These are phyloP conservation scores for Sebastes minor DNA, from an alignment of 2,797 vertebrate genomes.

Conservation along the genomic window DNA sequence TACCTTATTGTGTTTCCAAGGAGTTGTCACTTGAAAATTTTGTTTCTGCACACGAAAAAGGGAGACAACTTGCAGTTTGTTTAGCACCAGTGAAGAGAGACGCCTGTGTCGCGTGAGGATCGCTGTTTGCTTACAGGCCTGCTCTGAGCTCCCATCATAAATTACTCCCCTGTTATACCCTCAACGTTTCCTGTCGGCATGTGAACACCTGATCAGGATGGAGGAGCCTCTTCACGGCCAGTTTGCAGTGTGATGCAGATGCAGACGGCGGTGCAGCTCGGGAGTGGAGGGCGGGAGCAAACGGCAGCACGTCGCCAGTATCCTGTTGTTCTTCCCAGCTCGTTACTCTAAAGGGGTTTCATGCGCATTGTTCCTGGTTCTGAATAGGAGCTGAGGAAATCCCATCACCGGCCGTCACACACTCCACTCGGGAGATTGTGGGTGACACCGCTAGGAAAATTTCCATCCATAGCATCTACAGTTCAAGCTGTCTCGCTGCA, in stretches of 20 bases:
- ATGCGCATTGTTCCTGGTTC: conserved; percentile 47
- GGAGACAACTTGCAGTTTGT: conserved; percentile 68
- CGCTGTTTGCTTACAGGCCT: conserved; percentile 80
- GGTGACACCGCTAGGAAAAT: conserved; percentile 57
- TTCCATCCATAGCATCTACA: conserved; percentile 57
- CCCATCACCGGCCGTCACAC: conserved; percentile 54
- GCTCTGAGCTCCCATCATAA: conserved; percentile 83
- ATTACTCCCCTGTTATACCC: conserved; percentile 41
- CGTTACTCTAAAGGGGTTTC: conserved; percentile 37
- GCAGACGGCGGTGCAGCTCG: conserved; percentile 30
- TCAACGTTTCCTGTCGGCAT: conserved; percentile 53
- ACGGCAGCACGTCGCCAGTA: conserved; percentile 30
- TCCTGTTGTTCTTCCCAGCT: conserved; percentile 46
- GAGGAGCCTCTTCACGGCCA: conserved; percentile 64
- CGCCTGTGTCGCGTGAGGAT: conserved; percentile 80
- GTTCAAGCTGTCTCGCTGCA: conserved; percentile 59
- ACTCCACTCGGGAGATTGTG: conserved; percentile 63
- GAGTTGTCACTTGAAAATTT: conserved; percentile 79
- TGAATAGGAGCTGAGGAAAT: conserved; percentile 62
- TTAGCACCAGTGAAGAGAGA: conserved; percentile 71
- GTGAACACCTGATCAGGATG: conserved; percentile 63
- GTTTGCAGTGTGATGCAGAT: conserved; percentile 53
- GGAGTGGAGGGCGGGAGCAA: conserved; percentile 49
- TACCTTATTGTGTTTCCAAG: conserved; percentile 88
- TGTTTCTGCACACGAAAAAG: conserved; percentile 75